Evolutionary conservation across 2,797 vertebrate species (phyloP), one percentile per base, ranked within the genome.

Genomic region (Gobio occitaniae): DNA sequence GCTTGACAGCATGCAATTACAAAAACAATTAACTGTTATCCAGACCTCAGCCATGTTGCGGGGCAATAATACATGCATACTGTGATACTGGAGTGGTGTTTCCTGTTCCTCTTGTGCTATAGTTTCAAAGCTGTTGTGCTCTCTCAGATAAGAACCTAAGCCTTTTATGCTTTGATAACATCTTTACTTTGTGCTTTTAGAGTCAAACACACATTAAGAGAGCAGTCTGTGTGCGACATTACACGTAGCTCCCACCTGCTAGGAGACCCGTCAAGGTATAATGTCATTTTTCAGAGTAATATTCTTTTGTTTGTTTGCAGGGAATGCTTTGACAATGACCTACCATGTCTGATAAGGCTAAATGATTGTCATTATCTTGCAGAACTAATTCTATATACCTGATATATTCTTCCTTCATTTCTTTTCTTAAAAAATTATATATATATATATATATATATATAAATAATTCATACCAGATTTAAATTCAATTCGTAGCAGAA

Each of bases 1-100:
- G 66, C 54, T 78, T 79, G 83, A 84, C 83, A 78, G 29, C 54
- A 63, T 84, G 76, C 68, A 84, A 84, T 84, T 84, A 84, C 83
- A 71, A 84, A 84, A 84, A 84, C 75, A 78, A 79, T 84, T 78
- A 78, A 84, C 25, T 68, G 2, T 72, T 78, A 86, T 83, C 66
- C 65, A 72, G 77, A 71, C 52, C 32, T 44, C n/a, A 38, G 44
- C 72, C 36, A 5, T 47, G 47, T 71, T 79, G 75, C 0, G 11
- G 50, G 76, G 63, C 83, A 71, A 72, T 59, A 84, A 86, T 74
- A 76, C 44, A 72, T 66, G 21, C 66, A 66, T 32, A 79, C 76
- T 71, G 54, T 61, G 54, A 79, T 72, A 70, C 25, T 25, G 47
- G 47, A 47, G 54, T 50, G 66, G 47, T 80, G 63, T 69, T 82